Conservation (phyloP, 2,888 invertebrate species). For the Hypercompe scribonia region DNA sequence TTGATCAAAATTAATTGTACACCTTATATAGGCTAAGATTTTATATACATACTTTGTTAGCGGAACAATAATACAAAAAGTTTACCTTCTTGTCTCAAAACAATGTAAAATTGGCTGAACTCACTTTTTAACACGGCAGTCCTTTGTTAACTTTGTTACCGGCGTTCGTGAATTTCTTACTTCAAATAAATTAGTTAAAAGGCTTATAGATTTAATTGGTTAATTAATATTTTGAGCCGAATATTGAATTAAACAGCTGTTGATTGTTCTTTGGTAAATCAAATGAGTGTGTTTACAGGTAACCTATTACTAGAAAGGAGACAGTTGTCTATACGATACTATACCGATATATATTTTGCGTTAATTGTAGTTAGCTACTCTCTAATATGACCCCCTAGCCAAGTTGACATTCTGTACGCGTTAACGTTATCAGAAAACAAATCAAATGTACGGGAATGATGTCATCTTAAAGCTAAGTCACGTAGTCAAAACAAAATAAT, state of each 20-base stretch:
- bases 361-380: background rate
- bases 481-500: too few species aligned
- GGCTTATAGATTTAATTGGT: background rate
- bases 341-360: background rate
- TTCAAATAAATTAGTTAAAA: conserved; percentile 12
- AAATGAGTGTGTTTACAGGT: background rate
- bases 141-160: conserved; percentile 20
- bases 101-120: conserved; percentile 18
- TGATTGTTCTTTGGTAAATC: background rate
- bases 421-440: too few species aligned
- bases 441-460: too few species aligned
- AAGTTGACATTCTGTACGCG: too few species aligned
- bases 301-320: background rate
- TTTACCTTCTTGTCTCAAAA: conserved; percentile 15
- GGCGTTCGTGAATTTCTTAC: conserved; percentile 12
- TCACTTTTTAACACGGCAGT: conserved; percentile 13
- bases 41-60: background rate
- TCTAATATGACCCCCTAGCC: too few species aligned
- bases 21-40: background rate
- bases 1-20: background rate
- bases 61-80: conserved; percentile 8
- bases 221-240: background rate
- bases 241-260: background rate
- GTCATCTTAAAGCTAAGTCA: too few species aligned
- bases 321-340: background rate